phyloP scores from a whole-genome alignment of 2,888 invertebrate genomes.

The Nemoura dubitans region DNA sequence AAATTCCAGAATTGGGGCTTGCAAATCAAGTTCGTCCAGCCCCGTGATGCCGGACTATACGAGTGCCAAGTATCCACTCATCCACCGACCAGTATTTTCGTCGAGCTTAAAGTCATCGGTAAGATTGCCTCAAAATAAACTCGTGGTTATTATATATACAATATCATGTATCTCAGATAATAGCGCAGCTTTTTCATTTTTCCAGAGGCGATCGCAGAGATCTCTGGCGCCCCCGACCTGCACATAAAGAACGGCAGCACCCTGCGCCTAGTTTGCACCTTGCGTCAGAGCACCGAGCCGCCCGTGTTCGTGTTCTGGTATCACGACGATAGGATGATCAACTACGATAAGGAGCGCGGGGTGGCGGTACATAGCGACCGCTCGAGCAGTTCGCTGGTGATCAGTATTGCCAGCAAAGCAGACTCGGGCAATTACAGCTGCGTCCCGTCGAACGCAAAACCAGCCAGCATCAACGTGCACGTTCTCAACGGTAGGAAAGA shows the following conservation, averaged over 20 bases:
- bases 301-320: constrained; percentile 73
- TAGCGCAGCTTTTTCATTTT: constrained; percentile 50
- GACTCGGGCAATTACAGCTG: constrained; percentile 92
- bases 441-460: constrained; percentile 87
- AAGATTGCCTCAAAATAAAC: constrained; percentile 53
- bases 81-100: constrained; percentile 60
- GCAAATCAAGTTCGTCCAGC: constrained; percentile 60
- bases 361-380: constrained; percentile 88
- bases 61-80: constrained; percentile 61
- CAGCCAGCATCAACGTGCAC: constrained; percentile 88
- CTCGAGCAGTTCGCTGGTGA: constrained; percentile 73
- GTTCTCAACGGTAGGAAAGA: constrained; percentile 80
- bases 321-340: constrained; percentile 91
- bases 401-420: constrained; percentile 70
- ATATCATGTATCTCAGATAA: background rate
- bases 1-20: constrained; percentile 59
- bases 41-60: constrained; percentile 59
- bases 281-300: constrained; percentile 73
- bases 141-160: no score
- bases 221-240: constrained; percentile 75
- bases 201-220: constrained; percentile 75
- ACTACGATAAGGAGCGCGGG: constrained; percentile 86
- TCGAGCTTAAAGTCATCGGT: constrained; percentile 60
- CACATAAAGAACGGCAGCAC: constrained; percentile 78
- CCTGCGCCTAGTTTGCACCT: constrained; percentile 74